Evolutionary conservation across 2,797 vertebrate genomes (phyloP), one percentile per base, ranked within the genome.

Genomic region (Leucoraja ocellata): DNA sequence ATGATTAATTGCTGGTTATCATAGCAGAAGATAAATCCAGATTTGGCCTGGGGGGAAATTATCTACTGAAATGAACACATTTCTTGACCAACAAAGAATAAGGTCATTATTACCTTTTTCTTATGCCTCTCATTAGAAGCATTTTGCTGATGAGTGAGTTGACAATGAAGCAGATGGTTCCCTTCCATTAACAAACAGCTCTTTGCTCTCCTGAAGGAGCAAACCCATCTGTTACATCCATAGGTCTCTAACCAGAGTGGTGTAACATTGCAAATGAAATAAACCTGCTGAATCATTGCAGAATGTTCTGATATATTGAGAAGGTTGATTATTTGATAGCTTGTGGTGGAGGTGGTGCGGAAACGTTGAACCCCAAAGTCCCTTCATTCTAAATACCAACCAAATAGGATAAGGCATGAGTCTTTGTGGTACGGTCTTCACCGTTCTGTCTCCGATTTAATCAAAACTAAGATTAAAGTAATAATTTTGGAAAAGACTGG

Each of bases 151-250:
- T 46, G 68, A 91, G 88, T 84, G 81, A 39, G 39, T 91, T 73
- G 23, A 74, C 13, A 74, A 74, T 91, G 68, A 39, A 91, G 71
- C 90, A 91, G 90, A 74, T 91, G 90, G 90, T 73, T 54, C 36
- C 71, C 25, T 23, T 91, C 90, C 21, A 36, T 46, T 91, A 25
- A 74, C 71, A 91, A 91, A 74, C 32, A 74, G 39, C 39, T 74
- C 18, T 71, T 91, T 71, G 32, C 21, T 74, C 23, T 74, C 16
- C 71, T 91, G 90, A 91, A 39, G 36, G 90, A 74, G 11, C 39
- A 39, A 10, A 2, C 73, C 90, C 90, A 91, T 91, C 68, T 91
- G 68, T 46, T 54, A 71, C 90, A 28, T 11, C 21, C 18, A 10
- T 39, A 25, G 39, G 14, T 73, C 68, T 54, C 71, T 28, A 73